Evolutionary conservation across 1,140 invertebrate genomes (phyloP), one percentile per base, ranked within the genome.

Genomic region (Chironomus tepperi): DNA sequence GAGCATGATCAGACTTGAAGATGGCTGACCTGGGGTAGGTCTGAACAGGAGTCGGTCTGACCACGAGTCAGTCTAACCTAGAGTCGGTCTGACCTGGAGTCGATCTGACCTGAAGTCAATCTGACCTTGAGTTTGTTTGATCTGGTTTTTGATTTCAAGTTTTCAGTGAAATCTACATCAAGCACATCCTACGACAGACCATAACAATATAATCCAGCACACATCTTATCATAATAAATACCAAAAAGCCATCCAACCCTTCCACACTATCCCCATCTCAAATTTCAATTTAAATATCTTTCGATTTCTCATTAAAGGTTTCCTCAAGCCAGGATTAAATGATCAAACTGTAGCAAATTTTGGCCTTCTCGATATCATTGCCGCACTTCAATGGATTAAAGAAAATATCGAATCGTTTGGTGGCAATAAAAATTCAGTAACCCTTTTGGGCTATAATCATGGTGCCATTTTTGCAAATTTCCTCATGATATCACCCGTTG

Each of bases 401-500:
- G 89, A 95, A 80, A 93, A 97, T 84, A 90, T 93, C 76, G 87
- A 85, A 42, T 88, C 90, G 78, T 89, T 99, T 79, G 93, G 94
- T 15, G 97, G 97, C 0, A 91, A 98, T 84, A 88, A 90, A 0
- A 77, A 84, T 10, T 87, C 85, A 0, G 91, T 99, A 2, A 98
- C 97, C 0, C 80, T 99, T 15, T 90, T 98, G 84, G 96, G 96
- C 0, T 95, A 98, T 79, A 95, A 93, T 70, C 96, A 94, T 0
- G 97, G 97, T 0, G 95, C 96, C 0, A 93, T 93, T 42, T 95
- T 94, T 79, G 91, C 95, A 74, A 96, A 94, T 84, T 89, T 95
- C 75, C 85, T 97, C 57, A 91, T 95, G 85, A 86, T 96, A 16
- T 96, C 94, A 72, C 94, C 93, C 0, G 89, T 94, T 47, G 87